A percentile compares a stretch with the other conserved stretches of the same genome.
phyloP scores from a whole-genome alignment of 2,113 vertebrate species.

The Sapajus apella region DNA sequence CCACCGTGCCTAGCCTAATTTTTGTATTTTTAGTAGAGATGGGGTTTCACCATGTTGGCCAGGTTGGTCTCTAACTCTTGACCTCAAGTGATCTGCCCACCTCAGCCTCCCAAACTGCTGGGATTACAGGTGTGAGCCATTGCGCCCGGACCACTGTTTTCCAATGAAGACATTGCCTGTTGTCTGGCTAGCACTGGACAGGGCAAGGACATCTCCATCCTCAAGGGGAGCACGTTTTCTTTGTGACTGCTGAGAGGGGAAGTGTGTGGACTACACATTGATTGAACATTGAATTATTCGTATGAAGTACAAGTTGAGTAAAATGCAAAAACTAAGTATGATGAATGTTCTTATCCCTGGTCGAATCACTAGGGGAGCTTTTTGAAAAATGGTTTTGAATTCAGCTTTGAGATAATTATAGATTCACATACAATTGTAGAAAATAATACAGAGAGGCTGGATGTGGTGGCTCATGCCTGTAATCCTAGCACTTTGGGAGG shows the following conservation, averaged over 20 bases:
- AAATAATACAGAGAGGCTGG: neutral
- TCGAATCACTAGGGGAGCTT: neutral
- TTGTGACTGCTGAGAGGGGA: neutral
- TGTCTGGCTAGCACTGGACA: too few species aligned
- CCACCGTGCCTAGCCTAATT: too few species aligned
- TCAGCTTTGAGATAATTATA: neutral
- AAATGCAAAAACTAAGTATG: neutral
- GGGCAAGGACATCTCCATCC: rapidly evolving
- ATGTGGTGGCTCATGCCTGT: too few species aligned
- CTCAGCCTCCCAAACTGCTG: too few species aligned
- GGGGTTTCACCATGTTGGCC: too few species aligned
- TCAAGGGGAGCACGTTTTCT: neutral
- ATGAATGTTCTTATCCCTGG: neutral
- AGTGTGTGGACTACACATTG: neutral
- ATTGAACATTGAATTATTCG: neutral
- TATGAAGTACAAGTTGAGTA: neutral
- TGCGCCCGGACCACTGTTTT: rapidly evolving
- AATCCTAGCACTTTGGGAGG: too few species aligned
- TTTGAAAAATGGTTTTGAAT: neutral
- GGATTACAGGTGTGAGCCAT: too few species aligned
- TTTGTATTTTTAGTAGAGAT: too few species aligned
- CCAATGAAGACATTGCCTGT: rapidly evolving
- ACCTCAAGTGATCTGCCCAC: too few species aligned
- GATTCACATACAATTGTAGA: neutral
- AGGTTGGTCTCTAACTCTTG: too few species aligned